Percentiles rank a stretch among this genome's conserved stretches.
Conservation (phyloP, 2,113 vertebrate genomes). For the Calyptomena viridis region DNA sequence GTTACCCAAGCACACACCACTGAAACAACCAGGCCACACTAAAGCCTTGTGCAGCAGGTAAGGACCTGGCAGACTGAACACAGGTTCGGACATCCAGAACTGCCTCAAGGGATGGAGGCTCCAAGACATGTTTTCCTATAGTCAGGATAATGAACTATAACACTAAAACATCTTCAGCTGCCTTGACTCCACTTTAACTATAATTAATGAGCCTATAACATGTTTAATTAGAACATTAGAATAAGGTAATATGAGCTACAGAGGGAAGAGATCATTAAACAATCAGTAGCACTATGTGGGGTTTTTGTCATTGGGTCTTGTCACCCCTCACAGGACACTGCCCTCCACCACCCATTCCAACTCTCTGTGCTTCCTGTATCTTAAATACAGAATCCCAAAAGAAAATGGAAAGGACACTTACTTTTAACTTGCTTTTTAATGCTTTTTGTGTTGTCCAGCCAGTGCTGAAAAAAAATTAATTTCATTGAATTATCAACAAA, state of each 20-base stretch:
- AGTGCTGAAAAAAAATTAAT: slow-evolving; percentile 82
- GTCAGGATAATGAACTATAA: neutral
- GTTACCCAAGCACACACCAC: neutral
- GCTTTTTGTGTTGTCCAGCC: slow-evolving; percentile 97
- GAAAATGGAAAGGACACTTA: slow-evolving; percentile 76
- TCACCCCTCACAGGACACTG: neutral
- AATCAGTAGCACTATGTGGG: neutral
- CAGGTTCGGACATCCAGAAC: neutral
- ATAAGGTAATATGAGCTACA: neutral
- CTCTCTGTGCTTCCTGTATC: neutral
- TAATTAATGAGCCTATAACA: neutral
- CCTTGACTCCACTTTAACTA: neutral
- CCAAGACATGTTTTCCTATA: neutral
- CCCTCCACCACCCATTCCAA: neutral
- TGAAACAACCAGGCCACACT: neutral
- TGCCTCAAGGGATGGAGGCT: neutral
- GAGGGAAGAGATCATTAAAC: neutral
- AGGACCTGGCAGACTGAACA: neutral
- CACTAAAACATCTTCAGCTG: neutral
- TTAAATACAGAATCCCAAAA: neutral
- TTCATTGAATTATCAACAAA: neutral
- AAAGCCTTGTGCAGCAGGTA: neutral
- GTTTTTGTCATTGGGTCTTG: neutral
- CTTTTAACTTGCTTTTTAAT: slow-evolving; percentile 99
- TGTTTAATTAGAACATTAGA: neutral